Base-by-base conservation (phyloP, 2,797 vertebrate genomes). In the Sylvia borin region DNA sequence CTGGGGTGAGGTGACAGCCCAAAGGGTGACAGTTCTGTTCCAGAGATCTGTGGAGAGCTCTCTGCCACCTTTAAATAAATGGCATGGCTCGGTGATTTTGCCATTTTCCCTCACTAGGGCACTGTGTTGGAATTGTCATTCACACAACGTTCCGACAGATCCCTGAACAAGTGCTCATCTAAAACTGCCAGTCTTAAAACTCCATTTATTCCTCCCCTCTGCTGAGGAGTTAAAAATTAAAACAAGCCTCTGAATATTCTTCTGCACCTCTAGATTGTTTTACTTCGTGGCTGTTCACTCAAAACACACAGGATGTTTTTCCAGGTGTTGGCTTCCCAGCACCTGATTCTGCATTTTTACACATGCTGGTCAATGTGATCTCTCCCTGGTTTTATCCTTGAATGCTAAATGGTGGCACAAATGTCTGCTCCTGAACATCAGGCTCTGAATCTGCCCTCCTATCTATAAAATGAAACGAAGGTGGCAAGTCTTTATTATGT, bases 31-130 rank as follows among this genome's bases (percentile, higher is more conserved):
- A 10, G 16, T 24, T 22, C 10, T 22, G 10, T 29, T 48, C 3
- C 1, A 2, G 7, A 4, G 11, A 17, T 18, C 43, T 45, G 0
- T 4, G 34, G 14, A 18, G 34, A 38, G 26, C 7, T n/a, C 26
- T 61, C 29, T 48, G 8, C 13, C 83, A 27, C 62, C 47, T 85
- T 48, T 32, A 38, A 79, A 48, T 43, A 62, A 54, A 32, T 43
- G 24, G 21, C n/a, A 47, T 0, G 5, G 34, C 67, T 88, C 6
- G 0, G 21, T 54, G 67, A 54, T 75, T 73, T 53, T 57, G 55
- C 27, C 16, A 0, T 48, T 85, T 79, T 53, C 70, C 42, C 15
- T 55, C 27, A 5, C 74, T 5, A 3, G 45, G 50, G 31, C 31
- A 7, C 38, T 14, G 16, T 75, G 29, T 58, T 92, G 62, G 60